Evolutionary conservation across 2,888 invertebrate species (phyloP), one percentile per base, ranked within the genome.

Genomic region (Pandemis corylana): DNA sequence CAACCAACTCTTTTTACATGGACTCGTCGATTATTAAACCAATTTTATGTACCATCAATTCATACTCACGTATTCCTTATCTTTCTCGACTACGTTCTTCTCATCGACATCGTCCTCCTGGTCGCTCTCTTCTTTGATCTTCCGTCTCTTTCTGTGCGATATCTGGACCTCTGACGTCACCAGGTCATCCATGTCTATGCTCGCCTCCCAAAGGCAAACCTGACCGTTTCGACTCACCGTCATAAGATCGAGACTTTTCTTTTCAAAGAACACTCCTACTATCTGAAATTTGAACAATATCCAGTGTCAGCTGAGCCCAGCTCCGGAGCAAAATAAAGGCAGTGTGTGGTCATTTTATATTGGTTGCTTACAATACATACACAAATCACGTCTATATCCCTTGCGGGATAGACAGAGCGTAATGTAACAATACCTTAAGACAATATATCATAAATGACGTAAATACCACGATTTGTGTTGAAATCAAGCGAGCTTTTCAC

Each of bases 181-280:
- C 64, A 98, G 91, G 71, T 96, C 97, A 68, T 96, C 96, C 0
- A 96, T 95, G 75, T 96, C 96, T 69, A 97, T 91, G 80, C 96
- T 97, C 80, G 98, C 97, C 84, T 98, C 97, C 99, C 99, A 99
- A 62, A 98, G 82, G 85, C 96, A 97, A 5, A 98, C 90, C 80
- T 97, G 97, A 0, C 98, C 98, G 89, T 98, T 98, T 82, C 96
- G 96, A 84, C 97, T 96, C 2, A 98, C 94, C 0, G 98, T 97
- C 76, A 96, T 97, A 10, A 99, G 93, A 90, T 99, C 97, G 79
- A 99, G 96, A 80, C 96, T 97, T 77, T 97, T 95, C 71, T 96
- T 95, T 85, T 98, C 98, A 92, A 99, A 99, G 88, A 97, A 99
- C 65, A 97, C 97, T 0, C 96, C 97, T 0, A 98, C 96, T 71